Evolutionary conservation across 2,113 vertebrate species (phyloP), one percentile per base, ranked within the genome.

Genomic region (Rana temporaria): DNA sequence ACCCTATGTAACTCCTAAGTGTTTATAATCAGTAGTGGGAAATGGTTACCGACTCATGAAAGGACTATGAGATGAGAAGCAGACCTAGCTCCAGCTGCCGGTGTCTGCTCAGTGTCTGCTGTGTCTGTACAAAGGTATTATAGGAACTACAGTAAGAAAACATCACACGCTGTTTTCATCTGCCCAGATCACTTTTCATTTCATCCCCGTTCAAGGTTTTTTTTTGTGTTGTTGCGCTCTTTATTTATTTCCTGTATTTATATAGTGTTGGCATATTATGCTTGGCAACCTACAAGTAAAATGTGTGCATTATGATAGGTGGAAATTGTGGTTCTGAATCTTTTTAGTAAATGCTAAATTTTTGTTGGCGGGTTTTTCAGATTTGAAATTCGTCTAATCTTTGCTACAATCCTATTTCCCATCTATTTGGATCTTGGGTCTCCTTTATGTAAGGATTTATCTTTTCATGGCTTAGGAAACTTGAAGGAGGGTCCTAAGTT

Each of bases 1-100:
- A 73, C 70, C 59, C 79, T 56, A 70, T 74, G 70, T 74, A 73
- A 73, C 70, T 65, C 52, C 7, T 82, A 82, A 82, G 79, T 82
- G 79, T 74, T 82, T 73, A 82, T 82, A 82, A 82, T 82, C 79
- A 82, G 70, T 82, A 82, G 79, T 82, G 70, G 79, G 60, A 82
- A 82, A 82, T 65, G 79, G 79, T 66, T 82, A 60, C 71, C 79
- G 16, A n/a, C 69, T 82, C 79, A 65, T 73, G 70, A 82, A 82
- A 82, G 79, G 69, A 63, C 60, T 18, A 19, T 11, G 59, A 82
- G 79, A 82, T 60, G 66, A 82, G 79, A 82, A 82, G 60, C 79
- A 82, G 79, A 82, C 69, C 7, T n/a, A 6, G 59, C n/a, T 82
- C 60, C 62, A 24, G 69, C 70, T 82, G 69, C 79, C 79, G 59